A percentile compares a stretch with the other conserved stretches of the same genome.
Conservation (phyloP, 2,113 vertebrate genomes). For the Pituophis catenifer region DNA sequence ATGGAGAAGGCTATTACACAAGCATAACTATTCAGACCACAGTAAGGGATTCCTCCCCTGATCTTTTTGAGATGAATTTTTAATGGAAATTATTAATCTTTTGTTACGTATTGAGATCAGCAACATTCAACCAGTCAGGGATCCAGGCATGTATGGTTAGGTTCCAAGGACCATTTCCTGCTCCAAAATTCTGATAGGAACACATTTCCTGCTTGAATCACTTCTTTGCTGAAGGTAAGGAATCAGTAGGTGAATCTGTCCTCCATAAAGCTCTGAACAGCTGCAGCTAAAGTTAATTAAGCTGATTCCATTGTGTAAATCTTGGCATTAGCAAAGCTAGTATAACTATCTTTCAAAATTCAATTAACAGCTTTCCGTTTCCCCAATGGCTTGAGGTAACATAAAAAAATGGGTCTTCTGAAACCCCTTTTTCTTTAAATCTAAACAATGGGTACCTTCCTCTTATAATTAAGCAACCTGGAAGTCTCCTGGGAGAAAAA, state of each 20-base stretch:
- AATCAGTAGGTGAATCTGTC: background rate
- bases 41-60: background rate
- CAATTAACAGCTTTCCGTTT: constrained; percentile 12
- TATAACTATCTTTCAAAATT: constrained; percentile 11
- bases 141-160: background rate
- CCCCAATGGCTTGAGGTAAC: background rate
- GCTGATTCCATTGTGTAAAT: background rate
- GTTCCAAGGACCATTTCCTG: background rate
- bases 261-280: background rate
- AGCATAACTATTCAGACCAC: background rate
- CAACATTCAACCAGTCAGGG: background rate
- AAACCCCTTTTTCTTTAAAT: background rate
- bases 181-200: background rate
- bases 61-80: background rate
- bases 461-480: constrained; percentile 1
- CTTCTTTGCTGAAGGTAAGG: background rate
- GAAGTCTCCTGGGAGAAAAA: background rate
- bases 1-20: background rate
- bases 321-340: rapidly evolving
- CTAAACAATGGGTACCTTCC: background rate
- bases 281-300: background rate
- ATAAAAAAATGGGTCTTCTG: background rate
- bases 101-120: background rate
- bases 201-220: background rate
- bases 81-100: background rate